Base-by-base conservation (phyloP, 2,113 vertebrate species). In the Cebus imitator region DNA sequence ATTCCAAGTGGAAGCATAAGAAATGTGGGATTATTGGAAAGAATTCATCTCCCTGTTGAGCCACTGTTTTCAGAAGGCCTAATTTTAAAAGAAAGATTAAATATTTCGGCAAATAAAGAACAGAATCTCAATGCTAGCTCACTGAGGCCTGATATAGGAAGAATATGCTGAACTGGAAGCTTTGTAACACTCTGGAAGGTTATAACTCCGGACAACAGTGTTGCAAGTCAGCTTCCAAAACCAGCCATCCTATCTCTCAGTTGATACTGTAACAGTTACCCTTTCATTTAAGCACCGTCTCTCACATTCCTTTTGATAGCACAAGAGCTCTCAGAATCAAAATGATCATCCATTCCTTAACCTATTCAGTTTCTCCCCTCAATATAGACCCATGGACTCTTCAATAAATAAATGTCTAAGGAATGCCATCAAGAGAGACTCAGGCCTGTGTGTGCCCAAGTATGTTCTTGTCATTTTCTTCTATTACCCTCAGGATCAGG, bases 401-500 rank as follows among this genome's bases (percentile, higher is more conserved):
- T 45, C 81, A 86, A 5, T 40, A 48, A 86, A 3, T 40, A 48
- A 70, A 52, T 4, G 30, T 21, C 73, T 52, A 43, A 43, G 35
- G 82, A 68, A 87, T 23, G 11, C 35, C 85, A 75, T 8, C 13
- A 76, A 72, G 50, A n/a, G 0, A 30, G 40, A 50, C 16, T 32
- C n/a, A 30, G 88, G 37, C n/a, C 35, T 83, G 20, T 30, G 9
- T 50, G 50, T 43, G 16, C 30, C 3, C 6, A 12, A 80, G 12
- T 2, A 37, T 16, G 6, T 40, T 57, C 40, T 32, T 35, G 5
- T 23, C 61, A 23, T 75, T 40, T 85, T 68, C 76, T 84, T 43
- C 68, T 21, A 27, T 9, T 20, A 58, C 55, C 72, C 72, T 85
- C 81, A 90, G 76, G 96, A 97, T 87, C 90, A 96, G 96, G 79